Evolutionary conservation across 2,888 invertebrate species (phyloP), one percentile per base, ranked within the genome.

Genomic region (Oligia latruncula): DNA sequence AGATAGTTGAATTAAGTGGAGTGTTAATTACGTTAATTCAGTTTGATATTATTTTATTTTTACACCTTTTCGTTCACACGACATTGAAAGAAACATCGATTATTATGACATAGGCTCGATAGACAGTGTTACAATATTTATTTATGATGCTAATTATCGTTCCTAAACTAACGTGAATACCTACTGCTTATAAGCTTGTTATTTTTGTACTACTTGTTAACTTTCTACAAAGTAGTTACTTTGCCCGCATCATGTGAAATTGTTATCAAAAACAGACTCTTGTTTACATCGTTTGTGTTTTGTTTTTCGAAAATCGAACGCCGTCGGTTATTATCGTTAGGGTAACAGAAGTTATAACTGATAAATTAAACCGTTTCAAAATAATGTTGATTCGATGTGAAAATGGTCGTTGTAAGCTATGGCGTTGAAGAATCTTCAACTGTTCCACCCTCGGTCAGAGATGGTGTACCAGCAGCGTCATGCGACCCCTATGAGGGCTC

Each of bases 391-490:
- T 49, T 65, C n/a, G 17, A 55, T 52, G 67, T 74, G 78, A 88
- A 83, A 86, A 83, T 90, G 90, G 64, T 75, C 77, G 81, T 70
- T 71, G 64, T 87, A 84, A 90, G 90, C 73, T 65, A 97, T 97
- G 97, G 95, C 96, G 80, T 77, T 97, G 85, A 96, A 95, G 90
- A 96, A 96, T 82, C 91, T 97, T 9, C 95, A 95, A 89, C 88
- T 97, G 78, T 95, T 96, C 75, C 94, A 93, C 76, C 95, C 96
- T 9, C 88, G 93, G 67, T 89, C 93, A n/a, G 95, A 95, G 64
- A 95, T 94, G 94, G 94, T 93, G 74, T 94, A 95, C 83, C 93
- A 93, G 78, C 95, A 94, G 74, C 90, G 95, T 2, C 95, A 95
- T 75, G 92, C 93, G 35, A 94, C 94, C 4, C 97, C 97, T 1